These are phyloP conservation scores for Sebastes kiyomatsui DNA, from an alignment of 2,797 vertebrate genomes.

Conservation along the genomic window DNA sequence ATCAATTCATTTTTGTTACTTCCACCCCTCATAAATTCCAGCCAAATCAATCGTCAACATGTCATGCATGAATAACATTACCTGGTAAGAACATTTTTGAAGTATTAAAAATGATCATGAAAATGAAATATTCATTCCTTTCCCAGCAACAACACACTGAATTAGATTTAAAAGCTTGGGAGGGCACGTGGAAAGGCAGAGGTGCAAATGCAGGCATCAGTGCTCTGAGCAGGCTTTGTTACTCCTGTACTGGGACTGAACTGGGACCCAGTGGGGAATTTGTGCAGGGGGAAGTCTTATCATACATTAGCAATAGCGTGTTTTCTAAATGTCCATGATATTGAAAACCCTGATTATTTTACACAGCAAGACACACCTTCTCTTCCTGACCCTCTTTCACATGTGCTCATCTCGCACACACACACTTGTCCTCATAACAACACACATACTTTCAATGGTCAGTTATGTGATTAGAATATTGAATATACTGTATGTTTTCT, in stretches of 20 bases:
- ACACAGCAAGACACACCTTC: neutral
- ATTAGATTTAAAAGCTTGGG: slow-evolving; percentile 5
- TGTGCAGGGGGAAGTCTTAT: slow-evolving; percentile 13
- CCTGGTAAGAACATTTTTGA: neutral
- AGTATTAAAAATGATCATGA: slow-evolving; percentile 11
- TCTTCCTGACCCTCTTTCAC: neutral
- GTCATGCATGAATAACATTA: slow-evolving; percentile 32
- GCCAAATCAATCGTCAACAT: neutral
- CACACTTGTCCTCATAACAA: neutral
- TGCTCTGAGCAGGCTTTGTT: slow-evolving; percentile 21
- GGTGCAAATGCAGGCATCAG: neutral
- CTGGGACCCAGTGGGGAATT: slow-evolving; percentile 9
- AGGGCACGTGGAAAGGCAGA: slow-evolving; percentile 11
- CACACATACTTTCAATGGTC: neutral
- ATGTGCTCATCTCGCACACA: neutral
- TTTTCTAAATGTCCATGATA: slow-evolving; percentile 19
- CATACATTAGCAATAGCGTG: neutral
- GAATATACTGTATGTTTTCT: slow-evolving; percentile 7
- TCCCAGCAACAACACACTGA: slow-evolving; percentile 1
- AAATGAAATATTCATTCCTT: slow-evolving; percentile 12
- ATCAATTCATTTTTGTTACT: no score
- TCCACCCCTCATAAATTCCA: neutral
- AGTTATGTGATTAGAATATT: slow-evolving; percentile 23
- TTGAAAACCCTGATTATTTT: slow-evolving; percentile 48
- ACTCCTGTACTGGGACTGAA: neutral